Percentiles rank a stretch among this genome's conserved stretches.
phyloP scores from a whole-genome alignment of 2,797 vertebrate species.

The Anguilla anguilla region DNA sequence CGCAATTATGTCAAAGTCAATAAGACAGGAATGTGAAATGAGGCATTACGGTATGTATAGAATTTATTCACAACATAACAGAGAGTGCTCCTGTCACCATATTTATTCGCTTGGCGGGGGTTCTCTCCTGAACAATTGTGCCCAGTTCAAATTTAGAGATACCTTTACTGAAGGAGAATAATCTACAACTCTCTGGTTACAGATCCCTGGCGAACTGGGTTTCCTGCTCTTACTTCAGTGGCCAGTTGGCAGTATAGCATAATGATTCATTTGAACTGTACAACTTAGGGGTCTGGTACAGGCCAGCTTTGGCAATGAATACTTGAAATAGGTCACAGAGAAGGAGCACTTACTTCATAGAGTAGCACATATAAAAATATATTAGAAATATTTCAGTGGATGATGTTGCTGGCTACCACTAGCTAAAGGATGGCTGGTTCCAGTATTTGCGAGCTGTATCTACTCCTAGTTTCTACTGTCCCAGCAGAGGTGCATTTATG shows the following conservation, averaged over 20 bases:
- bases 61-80: not conserved
- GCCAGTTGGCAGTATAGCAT: too few species aligned
- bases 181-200: not conserved
- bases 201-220: not conserved
- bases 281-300: not conserved
- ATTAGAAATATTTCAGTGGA: not conserved
- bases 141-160: not conserved
- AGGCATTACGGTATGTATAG: constrained; percentile 3
- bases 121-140: not conserved
- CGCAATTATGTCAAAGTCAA: constrained; percentile 15
- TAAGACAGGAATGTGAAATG: not conserved
- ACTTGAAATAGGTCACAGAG: not conserved
- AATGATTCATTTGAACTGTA: not conserved
- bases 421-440: not conserved
- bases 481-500: not conserved
- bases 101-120: not conserved
- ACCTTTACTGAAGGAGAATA: not conserved
- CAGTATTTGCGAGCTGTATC: not conserved
- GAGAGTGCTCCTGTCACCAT: not conserved
- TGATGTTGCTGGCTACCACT: not conserved
- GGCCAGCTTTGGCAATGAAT: not conserved
- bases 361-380: not conserved
- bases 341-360: not conserved
- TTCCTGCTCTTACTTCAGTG: too few species aligned
- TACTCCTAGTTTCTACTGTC: not conserved